Conservation (phyloP, 2,113 vertebrate genomes). For the Amphilophus citrinellus region DNA sequence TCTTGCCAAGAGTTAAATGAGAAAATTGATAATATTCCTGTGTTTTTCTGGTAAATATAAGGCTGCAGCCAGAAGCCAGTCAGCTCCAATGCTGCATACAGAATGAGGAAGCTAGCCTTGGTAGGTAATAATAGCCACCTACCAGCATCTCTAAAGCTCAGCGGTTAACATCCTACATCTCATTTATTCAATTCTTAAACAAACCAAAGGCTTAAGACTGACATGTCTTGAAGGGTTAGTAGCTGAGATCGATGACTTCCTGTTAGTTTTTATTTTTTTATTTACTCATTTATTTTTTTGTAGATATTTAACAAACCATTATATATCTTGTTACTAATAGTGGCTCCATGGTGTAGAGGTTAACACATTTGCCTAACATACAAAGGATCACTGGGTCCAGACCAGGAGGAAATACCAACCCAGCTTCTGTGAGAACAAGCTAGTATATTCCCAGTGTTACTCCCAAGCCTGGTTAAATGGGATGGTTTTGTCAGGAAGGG, state of each 20-base stretch:
- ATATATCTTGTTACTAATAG: neutral
- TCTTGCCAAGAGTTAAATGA: neutral
- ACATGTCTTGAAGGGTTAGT: neutral
- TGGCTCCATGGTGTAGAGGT: neutral
- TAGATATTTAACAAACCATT: neutral
- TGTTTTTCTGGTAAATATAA: constrained; percentile 3
- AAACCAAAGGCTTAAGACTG: neutral
- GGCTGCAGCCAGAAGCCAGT: neutral
- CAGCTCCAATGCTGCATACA: neutral
- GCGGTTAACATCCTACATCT: neutral
- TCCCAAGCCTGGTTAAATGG: neutral
- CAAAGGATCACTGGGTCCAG: neutral
- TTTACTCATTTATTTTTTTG: neutral
- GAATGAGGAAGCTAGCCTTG: neutral
- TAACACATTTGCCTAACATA: neutral
- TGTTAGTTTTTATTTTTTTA: neutral
- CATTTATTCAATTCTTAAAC: neutral
- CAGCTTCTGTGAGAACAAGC: neutral
- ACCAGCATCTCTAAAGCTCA: neutral
- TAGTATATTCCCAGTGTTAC: neutral
- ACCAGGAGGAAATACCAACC: constrained; percentile 4
- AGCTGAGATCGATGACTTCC: neutral
- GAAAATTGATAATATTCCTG: neutral
- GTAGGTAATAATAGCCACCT: neutral
- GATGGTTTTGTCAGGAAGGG: neutral